Evolutionary conservation across 2,113 vertebrate species (phyloP).

Genomic region (Syngnathus floridae): DNA sequence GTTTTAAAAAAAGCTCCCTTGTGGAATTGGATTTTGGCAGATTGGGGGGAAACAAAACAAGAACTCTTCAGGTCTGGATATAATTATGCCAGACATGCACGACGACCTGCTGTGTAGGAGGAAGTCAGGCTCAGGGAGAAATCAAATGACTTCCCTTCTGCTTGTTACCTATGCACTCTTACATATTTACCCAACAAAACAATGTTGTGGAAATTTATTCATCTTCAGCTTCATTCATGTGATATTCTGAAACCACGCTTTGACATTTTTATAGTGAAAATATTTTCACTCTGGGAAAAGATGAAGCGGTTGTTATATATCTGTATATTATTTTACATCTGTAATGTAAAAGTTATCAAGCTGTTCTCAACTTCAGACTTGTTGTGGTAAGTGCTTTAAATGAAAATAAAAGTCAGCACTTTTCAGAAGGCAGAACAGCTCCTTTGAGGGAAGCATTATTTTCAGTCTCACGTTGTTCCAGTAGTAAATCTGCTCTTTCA

Average conservation of each 20-base stretch:
- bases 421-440: slow-evolving; percentile 39
- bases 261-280: background rate
- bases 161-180: slow-evolving; percentile 13
- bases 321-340: slow-evolving; percentile 24
- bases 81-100: slow-evolving; percentile 51
- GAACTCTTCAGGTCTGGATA: slow-evolving; percentile 41
- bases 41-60: slow-evolving; percentile 19
- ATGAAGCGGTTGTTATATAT: background rate
- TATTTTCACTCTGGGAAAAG: background rate
- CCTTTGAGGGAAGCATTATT: slow-evolving; percentile 40
- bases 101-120: slow-evolving; percentile 60
- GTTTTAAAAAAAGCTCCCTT: background rate
- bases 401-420: slow-evolving; percentile 52
- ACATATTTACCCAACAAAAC: slow-evolving; percentile 12
- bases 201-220: slow-evolving; percentile 1
- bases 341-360: slow-evolving; percentile 40
- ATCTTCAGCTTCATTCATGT: slow-evolving; percentile 1
- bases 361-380: slow-evolving; percentile 22
- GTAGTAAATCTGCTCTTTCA: slow-evolving; percentile 53
- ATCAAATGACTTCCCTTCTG: slow-evolving; percentile 48
- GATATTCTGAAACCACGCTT: background rate
- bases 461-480: slow-evolving; percentile 32
- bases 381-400: slow-evolving; percentile 33
- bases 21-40: slow-evolving; percentile 26
- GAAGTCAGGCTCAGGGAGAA: slow-evolving; percentile 47